Evolutionary conservation across 2,888 invertebrate genomes (phyloP).

Genomic region (Lycocerus yunnanus): DNA sequence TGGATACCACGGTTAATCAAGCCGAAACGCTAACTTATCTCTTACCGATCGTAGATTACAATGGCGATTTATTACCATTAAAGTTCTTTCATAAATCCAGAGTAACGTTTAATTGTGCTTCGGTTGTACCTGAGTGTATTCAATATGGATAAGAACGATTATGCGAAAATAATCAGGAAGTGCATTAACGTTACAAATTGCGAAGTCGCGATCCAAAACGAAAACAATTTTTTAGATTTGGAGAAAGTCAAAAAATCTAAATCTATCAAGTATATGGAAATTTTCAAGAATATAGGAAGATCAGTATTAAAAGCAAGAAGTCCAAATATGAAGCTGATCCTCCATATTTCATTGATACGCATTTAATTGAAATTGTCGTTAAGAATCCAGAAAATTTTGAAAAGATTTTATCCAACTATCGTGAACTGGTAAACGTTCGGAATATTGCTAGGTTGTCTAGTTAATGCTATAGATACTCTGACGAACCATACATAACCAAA

Average conservation of each 20-base stretch:
- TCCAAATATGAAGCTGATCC: not conserved
- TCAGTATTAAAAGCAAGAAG: not conserved
- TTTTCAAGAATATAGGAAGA: not conserved
- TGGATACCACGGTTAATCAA: conserved; percentile 62
- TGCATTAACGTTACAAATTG: not conserved
- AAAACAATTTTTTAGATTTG: not conserved
- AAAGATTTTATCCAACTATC: not conserved
- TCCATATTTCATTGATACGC: not conserved
- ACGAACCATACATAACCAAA: not conserved
- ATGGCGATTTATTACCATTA: conserved; percentile 74
- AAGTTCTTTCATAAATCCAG: conserved; percentile 86
- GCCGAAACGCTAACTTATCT: conserved; percentile 53
- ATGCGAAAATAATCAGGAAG: too few species aligned
- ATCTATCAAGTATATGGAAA: accelerated
- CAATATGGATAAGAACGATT: not conserved
- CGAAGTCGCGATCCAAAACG: not conserved
- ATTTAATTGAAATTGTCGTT: not conserved
- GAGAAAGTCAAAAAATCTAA: not conserved
- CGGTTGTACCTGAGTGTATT: conserved; percentile 47
- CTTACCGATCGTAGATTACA: conserved; percentile 78
- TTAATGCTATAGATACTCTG: not conserved
- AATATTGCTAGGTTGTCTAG: not conserved
- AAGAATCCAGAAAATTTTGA: not conserved
- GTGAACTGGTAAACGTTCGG: not conserved
- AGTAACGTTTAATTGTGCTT: conserved; percentile 76